Percentiles rank a stretch among this genome's conserved stretches.
These are phyloP conservation scores for Geophilus truncorum DNA, from an alignment of 2,888 invertebrate species.

Conservation along the genomic window DNA sequence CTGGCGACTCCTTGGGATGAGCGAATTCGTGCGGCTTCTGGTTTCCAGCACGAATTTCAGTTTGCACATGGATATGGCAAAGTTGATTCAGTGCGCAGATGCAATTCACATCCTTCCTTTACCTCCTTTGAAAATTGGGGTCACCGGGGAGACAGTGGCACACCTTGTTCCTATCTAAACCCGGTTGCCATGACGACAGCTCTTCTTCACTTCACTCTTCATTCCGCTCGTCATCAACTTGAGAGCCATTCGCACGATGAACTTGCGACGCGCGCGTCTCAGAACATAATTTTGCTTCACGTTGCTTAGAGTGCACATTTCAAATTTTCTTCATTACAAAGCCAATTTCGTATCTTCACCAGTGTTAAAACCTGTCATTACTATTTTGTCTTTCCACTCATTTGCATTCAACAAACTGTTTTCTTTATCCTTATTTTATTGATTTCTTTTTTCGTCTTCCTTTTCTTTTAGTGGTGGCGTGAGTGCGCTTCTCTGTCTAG, in stretches of 20 bases:
- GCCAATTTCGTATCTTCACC: background rate
- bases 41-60: background rate
- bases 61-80: background rate
- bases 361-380: background rate
- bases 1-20: background rate
- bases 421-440: background rate
- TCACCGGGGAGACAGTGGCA: background rate
- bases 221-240: constrained; percentile 8
- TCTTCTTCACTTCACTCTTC: constrained; percentile 20
- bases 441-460: background rate
- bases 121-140: background rate
- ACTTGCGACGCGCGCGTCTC: background rate
- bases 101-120: constrained; percentile 6
- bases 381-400: background rate
- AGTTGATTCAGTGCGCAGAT: background rate
- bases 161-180: background rate
- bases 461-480: background rate
- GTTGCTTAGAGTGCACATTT: constrained; percentile 5
- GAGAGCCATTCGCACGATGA: constrained; percentile 16
- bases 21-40: background rate
- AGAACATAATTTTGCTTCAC: background rate
- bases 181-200: background rate
- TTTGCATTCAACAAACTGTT: background rate
- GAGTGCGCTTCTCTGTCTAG: background rate
- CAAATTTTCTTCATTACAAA: constrained; percentile 8